Percentiles rank a stretch among this genome's conserved stretches.
phyloP scores from a whole-genome alignment of 2,797 vertebrate genomes.

The Cephalopachus bancanus region DNA sequence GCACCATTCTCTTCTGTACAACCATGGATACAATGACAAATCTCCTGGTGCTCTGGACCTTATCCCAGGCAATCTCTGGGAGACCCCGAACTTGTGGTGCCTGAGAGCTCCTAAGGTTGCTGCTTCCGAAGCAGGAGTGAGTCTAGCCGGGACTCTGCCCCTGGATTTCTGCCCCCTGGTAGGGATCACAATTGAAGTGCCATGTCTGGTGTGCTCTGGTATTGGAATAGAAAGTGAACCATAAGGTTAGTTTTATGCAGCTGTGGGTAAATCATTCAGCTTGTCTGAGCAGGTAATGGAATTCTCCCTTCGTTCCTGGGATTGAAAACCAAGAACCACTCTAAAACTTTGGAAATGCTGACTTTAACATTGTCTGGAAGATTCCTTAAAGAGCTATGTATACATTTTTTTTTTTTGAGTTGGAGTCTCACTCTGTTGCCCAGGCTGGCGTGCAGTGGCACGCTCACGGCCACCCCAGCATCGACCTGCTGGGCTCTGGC shows the following conservation, averaged over 20 bases:
- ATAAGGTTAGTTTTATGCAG: not conserved
- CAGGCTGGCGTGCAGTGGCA: no score
- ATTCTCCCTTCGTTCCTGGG: not conserved
- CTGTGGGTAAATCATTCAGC: not conserved
- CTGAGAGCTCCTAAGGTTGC: not conserved
- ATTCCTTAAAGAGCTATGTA: not conserved
- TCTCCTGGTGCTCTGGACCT: not conserved
- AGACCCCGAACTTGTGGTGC: not conserved
- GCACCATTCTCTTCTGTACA: not conserved
- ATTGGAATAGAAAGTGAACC: not conserved
- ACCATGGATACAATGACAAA: not conserved
- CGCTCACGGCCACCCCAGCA: no score
- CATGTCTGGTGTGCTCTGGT: not conserved
- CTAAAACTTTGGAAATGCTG: slow-evolving; percentile 17
- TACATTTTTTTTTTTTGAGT: no score
- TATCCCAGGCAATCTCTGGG: not conserved
- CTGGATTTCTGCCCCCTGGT: not conserved
- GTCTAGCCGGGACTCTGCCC: not conserved
- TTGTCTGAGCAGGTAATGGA: not conserved
- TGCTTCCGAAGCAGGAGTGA: not conserved
- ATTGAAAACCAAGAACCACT: not conserved
- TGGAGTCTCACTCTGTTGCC: no score
- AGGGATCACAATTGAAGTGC: not conserved
- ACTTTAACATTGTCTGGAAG: not conserved
- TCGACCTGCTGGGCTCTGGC: no score